Evolutionary conservation across 2,888 invertebrate species (phyloP).

Genomic region (Ernsta delagoae): DNA sequence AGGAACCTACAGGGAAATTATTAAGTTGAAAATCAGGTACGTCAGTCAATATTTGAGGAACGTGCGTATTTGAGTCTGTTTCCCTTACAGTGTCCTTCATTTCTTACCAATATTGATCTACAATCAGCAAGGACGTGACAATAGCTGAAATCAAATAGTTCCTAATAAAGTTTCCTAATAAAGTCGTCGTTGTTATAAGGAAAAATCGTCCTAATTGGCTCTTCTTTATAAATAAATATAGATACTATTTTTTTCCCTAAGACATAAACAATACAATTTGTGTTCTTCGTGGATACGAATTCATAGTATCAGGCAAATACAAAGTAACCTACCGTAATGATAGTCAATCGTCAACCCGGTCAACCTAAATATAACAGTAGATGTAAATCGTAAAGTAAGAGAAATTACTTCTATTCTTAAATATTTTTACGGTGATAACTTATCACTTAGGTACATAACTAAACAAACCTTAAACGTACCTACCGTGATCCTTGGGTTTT

Average conservation of each 20-base stretch:
- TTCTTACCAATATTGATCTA: conserved; percentile 3
- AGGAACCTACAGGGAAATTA: not conserved
- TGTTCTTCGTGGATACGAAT: no score
- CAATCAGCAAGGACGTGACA: conserved; percentile 17
- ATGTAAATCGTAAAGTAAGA: no score
- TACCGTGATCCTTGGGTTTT: no score
- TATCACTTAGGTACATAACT: no score
- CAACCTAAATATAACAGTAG: no score
- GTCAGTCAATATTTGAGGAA: conserved; percentile 18
- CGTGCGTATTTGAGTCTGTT: conserved; percentile 14
- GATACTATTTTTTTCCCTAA: not conserved
- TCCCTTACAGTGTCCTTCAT: conserved; percentile 2
- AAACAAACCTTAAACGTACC: no score
- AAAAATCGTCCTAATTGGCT: conserved; percentile 2
- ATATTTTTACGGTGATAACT: no score
- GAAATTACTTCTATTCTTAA: no score
- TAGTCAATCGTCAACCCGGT: no score
- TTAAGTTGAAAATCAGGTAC: conserved; percentile 5
- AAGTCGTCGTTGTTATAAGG: not conserved
- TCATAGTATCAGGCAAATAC: no score
- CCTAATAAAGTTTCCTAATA: conserved; percentile 7
- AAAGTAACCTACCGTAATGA: no score
- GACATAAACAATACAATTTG: no score
- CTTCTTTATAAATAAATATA: not conserved
- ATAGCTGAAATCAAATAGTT: conserved; percentile 8